Evolutionary conservation across 2,797 vertebrate genomes (phyloP).

Genomic region (Enteromius thamalakanensis): DNA sequence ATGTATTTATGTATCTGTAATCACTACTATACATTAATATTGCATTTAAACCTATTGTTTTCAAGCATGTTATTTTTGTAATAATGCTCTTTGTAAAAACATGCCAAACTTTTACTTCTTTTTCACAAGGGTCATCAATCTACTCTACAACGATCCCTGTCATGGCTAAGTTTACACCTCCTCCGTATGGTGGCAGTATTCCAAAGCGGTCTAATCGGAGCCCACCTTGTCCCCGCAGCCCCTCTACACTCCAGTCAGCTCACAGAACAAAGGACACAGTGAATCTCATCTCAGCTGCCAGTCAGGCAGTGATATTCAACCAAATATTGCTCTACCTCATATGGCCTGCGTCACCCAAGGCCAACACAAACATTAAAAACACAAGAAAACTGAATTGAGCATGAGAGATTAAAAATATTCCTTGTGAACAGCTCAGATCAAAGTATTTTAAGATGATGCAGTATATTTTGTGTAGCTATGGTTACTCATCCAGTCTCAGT

Average conservation of each 20-base stretch:
- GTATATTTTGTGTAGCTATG: not conserved
- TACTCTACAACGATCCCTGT: slow-evolving; percentile 45
- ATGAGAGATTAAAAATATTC: not conserved
- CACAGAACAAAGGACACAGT: slow-evolving; percentile 52
- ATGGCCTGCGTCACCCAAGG: slow-evolving; percentile 25
- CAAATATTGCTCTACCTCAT: slow-evolving; percentile 26
- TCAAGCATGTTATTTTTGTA: not conserved
- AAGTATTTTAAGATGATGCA: not conserved
- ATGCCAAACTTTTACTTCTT: not conserved
- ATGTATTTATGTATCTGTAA: not conserved
- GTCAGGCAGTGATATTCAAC: slow-evolving; percentile 38
- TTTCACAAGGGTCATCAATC: not conserved
- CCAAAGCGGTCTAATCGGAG: slow-evolving; percentile 65
- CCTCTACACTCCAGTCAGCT: slow-evolving; percentile 6
- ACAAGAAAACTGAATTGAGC: slow-evolving; percentile 29
- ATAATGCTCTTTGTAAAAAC: not conserved
- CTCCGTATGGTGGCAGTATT: slow-evolving; percentile 84
- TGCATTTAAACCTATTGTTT: not conserved
- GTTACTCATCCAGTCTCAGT: not conserved
- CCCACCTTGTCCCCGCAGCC: slow-evolving; percentile 19
- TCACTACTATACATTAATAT: not conserved
- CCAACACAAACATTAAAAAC: slow-evolving; percentile 12
- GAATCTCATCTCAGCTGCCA: slow-evolving; percentile 45
- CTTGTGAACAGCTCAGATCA: not conserved
- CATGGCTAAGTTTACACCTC: slow-evolving; percentile 65